Evolutionary conservation across 2,113 vertebrate species (phyloP).

Genomic region (Pelecanus crispus): DNA sequence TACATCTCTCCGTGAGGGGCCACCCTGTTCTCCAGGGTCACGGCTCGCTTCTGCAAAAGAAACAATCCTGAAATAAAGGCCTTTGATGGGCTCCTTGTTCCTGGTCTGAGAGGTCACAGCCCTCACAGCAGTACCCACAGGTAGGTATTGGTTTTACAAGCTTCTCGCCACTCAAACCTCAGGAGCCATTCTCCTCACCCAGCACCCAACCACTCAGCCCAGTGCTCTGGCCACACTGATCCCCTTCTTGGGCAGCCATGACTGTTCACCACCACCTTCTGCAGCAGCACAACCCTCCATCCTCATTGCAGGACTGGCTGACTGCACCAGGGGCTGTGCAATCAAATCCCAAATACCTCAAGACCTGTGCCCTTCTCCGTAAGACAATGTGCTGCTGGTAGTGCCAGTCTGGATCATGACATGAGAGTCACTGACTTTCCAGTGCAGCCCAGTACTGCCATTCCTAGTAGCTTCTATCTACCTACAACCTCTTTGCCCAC

Average conservation of each 20-base stretch:
- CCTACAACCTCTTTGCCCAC: background rate
- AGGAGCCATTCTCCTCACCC: background rate
- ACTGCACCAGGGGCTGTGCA: background rate
- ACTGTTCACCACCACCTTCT: background rate
- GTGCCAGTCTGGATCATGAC: background rate
- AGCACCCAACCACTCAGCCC: background rate
- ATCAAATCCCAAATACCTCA: background rate
- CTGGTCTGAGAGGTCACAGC: background rate
- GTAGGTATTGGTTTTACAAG: background rate
- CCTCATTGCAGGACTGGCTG: background rate
- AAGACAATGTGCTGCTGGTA: background rate
- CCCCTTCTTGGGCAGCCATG: background rate
- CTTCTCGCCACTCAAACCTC: background rate
- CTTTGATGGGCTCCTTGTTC: accelerated
- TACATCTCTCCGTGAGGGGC: constrained; percentile 69
- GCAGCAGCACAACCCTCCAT: background rate
- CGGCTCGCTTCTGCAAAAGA: constrained; percentile 47
- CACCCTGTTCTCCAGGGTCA: constrained; percentile 74
- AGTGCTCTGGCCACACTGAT: background rate
- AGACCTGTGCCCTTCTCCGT: background rate
- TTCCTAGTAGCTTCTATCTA: background rate
- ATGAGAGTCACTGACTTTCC: background rate
- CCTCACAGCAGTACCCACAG: background rate
- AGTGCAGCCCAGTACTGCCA: background rate
- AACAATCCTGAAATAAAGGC: background rate